Conservation (phyloP, 1,140 invertebrate genomes). For the Heterodera schachtii region DNA sequence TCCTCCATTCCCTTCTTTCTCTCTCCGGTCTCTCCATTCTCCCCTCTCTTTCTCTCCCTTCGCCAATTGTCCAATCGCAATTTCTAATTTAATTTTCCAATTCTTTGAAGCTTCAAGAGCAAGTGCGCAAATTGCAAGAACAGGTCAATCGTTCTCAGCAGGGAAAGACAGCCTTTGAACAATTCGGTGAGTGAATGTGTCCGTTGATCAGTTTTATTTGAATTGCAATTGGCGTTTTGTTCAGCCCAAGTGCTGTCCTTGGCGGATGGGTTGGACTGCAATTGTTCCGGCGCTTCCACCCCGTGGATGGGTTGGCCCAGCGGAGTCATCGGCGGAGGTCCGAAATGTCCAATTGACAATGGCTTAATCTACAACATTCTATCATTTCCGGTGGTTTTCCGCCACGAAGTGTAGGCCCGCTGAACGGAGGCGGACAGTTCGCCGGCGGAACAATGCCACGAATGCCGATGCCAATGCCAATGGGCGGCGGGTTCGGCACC, state of each 20-base stretch:
- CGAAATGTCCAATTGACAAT: neutral
- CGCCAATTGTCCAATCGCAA: no score
- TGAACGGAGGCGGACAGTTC: constrained; percentile 4
- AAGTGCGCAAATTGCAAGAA: constrained; percentile 48
- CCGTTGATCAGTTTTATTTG: neutral
- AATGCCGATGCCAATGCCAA: neutral
- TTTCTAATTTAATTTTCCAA: no score
- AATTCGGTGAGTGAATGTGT: constrained; percentile 38
- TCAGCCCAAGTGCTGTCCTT: constrained; percentile 48
- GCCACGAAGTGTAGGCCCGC: neutral
- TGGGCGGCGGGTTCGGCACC: neutral
- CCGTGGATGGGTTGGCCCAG: constrained; percentile 32
- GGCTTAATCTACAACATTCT: neutral
- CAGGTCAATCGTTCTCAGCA: constrained; percentile 47
- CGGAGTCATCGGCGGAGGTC: neutral
- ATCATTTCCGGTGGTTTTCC: neutral
- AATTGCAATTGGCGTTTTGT: constrained; percentile 19
- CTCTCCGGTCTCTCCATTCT: neutral
- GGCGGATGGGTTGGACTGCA: constrained; percentile 52
- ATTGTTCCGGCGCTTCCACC: constrained; percentile 45
- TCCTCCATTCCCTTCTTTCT: no score
- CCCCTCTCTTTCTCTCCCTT: no score
- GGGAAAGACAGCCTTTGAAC: constrained; percentile 48
- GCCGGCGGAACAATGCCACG: neutral
- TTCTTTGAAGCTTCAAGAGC: constrained; percentile 43